These are phyloP conservation scores for Chrysogorgia sp. DNA, from an alignment of 92 coral and sea anemone genomes.

Conservation along the genomic window DNA sequence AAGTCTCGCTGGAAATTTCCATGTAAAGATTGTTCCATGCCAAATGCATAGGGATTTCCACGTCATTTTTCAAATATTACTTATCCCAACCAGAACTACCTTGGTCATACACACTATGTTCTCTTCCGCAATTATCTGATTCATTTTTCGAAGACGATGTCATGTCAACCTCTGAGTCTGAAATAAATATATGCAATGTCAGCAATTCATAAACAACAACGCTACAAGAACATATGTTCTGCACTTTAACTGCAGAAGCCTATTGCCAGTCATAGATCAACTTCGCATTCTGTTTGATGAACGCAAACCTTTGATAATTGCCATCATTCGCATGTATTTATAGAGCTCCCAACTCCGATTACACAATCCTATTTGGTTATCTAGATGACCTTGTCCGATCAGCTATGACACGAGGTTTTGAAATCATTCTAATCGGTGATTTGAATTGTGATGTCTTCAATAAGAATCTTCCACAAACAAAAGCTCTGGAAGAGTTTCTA, in stretches of 20 bases:
- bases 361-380: conserved; percentile 1
- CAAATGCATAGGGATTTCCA: not conserved
- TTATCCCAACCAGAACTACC: not conserved
- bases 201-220: not conserved
- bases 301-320: conserved; percentile 19
- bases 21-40: too few species aligned
- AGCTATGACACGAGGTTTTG: conserved; percentile 2
- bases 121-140: too few species aligned
- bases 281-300: conserved; percentile 9
- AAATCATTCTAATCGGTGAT: conserved; percentile 19
- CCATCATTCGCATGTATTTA: conserved; percentile 29
- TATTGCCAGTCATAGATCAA: conserved; percentile 32
- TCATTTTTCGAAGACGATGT: too few species aligned
- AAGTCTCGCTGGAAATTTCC: too few species aligned
- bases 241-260: conserved; percentile 26
- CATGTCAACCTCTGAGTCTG: not conserved
- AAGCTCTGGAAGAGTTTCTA: conserved; percentile 1
- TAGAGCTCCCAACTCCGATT: conserved; percentile 24
- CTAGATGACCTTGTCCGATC: conserved; percentile 27
- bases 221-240: not conserved
- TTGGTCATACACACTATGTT: too few species aligned
- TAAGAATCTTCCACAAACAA: conserved; percentile 6
- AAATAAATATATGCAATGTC: not conserved
- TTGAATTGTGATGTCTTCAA: conserved; percentile 1
- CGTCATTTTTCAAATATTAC: not conserved